Evolutionary conservation across 2,797 vertebrate genomes (phyloP).

Genomic region (Arctocebus calabarensis): DNA sequence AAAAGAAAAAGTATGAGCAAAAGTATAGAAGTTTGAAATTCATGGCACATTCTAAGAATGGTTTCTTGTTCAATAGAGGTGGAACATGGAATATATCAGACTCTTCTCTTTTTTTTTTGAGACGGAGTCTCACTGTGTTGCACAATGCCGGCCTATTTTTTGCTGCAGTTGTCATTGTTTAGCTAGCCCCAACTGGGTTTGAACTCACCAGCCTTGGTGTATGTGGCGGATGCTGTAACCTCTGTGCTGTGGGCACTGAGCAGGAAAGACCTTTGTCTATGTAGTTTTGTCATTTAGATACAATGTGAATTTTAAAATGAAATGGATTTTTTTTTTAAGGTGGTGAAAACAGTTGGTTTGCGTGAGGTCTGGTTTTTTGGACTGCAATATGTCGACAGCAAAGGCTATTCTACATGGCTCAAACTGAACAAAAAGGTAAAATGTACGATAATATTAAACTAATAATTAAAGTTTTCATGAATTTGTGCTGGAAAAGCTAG

Average conservation of each 20-base stretch:
- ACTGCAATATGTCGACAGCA: slow-evolving; percentile 97
- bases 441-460: not conserved
- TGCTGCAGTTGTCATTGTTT: no score
- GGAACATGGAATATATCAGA: not conserved
- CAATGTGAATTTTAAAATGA: slow-evolving; percentile 50
- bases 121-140: no score
- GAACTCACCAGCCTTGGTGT: no score
- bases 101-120: not conserved
- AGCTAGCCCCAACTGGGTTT: no score
- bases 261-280: not conserved
- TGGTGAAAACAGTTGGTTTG: slow-evolving; percentile 98
- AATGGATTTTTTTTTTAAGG: slow-evolving; percentile 86
- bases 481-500: slow-evolving; percentile 22
- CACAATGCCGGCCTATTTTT: no score
- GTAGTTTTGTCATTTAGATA: slow-evolving; percentile 33
- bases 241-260: no score
- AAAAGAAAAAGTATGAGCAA: not conserved
- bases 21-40: not conserved
- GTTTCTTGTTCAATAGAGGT: not conserved
- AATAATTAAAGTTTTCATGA: not conserved
- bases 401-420: slow-evolving; percentile 98
- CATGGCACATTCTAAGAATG: not conserved
- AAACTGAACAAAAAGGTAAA: slow-evolving; percentile 99
- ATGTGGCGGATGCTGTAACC: no score
- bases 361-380: slow-evolving; percentile 99